These are phyloP conservation scores for Chloromyia formosa DNA, from an alignment of 2,888 invertebrate genomes.

Conservation along the genomic window DNA sequence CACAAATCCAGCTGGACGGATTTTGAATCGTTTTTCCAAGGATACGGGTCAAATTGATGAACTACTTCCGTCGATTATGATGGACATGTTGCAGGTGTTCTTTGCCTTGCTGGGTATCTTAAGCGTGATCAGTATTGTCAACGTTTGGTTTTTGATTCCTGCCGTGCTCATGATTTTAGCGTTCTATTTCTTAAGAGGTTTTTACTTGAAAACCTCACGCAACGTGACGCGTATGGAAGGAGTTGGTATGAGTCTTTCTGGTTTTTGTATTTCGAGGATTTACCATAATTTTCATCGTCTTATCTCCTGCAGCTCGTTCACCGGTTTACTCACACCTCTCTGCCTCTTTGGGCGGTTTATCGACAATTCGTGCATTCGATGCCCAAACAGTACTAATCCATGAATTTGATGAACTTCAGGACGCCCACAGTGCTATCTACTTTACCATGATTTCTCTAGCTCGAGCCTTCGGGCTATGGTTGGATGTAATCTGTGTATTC, in stretches of 20 bases:
- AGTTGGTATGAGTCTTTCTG: constrained; percentile 72
- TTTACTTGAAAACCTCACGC: constrained; percentile 82
- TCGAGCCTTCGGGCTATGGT: constrained; percentile 92
- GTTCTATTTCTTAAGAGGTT: constrained; percentile 78
- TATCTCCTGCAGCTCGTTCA: constrained; percentile 76
- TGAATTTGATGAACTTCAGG: constrained; percentile 85
- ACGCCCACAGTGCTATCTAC: constrained; percentile 91
- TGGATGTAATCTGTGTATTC: constrained; percentile 87
- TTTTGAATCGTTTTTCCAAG: constrained; percentile 89
- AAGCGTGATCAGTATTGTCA: constrained; percentile 78
- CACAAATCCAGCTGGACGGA: constrained; percentile 82
- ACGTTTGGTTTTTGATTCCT: constrained; percentile 77
- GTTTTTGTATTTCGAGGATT: neutral
- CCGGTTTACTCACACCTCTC: constrained; percentile 95
- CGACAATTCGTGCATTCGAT: constrained; percentile 89
- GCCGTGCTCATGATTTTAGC: constrained; percentile 74
- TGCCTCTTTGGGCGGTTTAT: constrained; percentile 87
- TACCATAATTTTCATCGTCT: neutral
- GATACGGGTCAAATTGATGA: constrained; percentile 76
- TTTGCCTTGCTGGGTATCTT: constrained; percentile 82
- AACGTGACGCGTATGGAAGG: constrained; percentile 84
- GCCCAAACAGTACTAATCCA: constrained; percentile 80
- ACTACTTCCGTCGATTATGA: constrained; percentile 63
- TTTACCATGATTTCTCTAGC: constrained; percentile 89
- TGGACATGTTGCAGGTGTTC: constrained; percentile 73